A percentile compares a stretch with the other conserved stretches of the same genome.
Conservation (phyloP, 2,113 vertebrate species). For the Saimiri boliviensis region DNA sequence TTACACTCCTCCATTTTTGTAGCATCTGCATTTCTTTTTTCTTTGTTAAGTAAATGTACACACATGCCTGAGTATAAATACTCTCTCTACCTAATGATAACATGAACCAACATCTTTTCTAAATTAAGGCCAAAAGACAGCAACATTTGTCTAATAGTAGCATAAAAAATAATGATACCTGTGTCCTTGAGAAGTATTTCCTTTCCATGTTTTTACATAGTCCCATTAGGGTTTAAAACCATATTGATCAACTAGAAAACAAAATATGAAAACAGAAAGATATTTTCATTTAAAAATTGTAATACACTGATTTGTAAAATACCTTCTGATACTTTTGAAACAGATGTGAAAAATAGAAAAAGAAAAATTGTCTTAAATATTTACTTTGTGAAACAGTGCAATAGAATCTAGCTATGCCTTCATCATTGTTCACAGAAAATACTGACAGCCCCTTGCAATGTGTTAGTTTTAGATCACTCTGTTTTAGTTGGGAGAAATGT, state of each 20-base stretch:
- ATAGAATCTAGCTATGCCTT: not conserved
- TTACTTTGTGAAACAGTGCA: not conserved
- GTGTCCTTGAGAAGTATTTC: conserved; percentile 33
- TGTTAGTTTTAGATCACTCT: conserved; percentile 58
- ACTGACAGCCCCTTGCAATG: not conserved
- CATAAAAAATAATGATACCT: conserved; percentile 20
- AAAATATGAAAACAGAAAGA: not conserved
- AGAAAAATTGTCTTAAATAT: not conserved
- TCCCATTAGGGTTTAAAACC: conserved; percentile 35
- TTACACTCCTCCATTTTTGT: not conserved
- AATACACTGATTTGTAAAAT: conserved; percentile 19
- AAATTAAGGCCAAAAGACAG: conserved; percentile 67
- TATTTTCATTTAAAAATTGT: conserved; percentile 24
- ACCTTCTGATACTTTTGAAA: not conserved
- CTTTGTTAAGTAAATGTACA: not conserved
- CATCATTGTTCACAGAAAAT: conserved; percentile 19
- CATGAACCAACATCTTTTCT: conserved; percentile 48
- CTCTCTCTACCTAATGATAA: not conserved
- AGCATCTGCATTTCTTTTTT: conserved; percentile 17
- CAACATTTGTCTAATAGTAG: conserved; percentile 14
- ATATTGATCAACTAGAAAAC: not conserved
- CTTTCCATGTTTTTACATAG: not conserved
- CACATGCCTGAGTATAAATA: not conserved
- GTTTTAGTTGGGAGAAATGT: conserved; percentile 77
- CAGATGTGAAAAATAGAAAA: not conserved